A percentile compares a stretch with the other conserved stretches of the same genome.
Conservation (phyloP, 2,113 vertebrate genomes). For the Protomyctophum bolini region DNA sequence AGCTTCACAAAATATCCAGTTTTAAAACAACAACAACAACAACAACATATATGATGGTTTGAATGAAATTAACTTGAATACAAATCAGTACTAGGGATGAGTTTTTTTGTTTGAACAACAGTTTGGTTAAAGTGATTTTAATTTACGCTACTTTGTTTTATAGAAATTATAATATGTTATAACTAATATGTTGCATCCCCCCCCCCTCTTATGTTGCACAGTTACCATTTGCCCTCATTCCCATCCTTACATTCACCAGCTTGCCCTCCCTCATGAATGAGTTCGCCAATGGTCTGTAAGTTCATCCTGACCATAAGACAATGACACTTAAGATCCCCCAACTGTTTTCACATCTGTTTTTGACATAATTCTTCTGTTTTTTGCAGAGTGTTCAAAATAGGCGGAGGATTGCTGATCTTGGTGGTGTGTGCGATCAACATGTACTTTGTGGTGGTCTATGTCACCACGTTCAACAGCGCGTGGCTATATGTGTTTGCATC, state of each 20-base stretch:
- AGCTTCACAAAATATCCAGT: no score
- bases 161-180: no score
- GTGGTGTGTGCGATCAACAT: slow-evolving; percentile 87
- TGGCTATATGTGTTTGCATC: slow-evolving; percentile 80
- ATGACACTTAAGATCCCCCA: background rate
- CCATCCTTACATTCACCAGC: slow-evolving; percentile 90
- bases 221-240: slow-evolving; percentile 91
- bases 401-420: slow-evolving; percentile 82
- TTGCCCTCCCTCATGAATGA: slow-evolving; percentile 86
- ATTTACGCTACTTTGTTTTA: no score
- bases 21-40: no score
- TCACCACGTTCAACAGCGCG: slow-evolving; percentile 74
- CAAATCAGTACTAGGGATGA: no score
- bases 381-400: slow-evolving; percentile 81
- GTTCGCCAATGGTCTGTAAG: slow-evolving; percentile 89
- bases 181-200: background rate
- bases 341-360: no score
- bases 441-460: slow-evolving; percentile 88
- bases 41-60: no score
- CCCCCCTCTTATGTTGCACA: slow-evolving; percentile 48
- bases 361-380: background rate
- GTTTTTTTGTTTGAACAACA: no score
- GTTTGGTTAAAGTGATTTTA: no score
- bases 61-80: no score
- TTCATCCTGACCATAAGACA: slow-evolving; percentile 23